phyloP scores from a whole-genome alignment of 2,113 vertebrate genomes.

The Aptenodytes patagonicus region DNA sequence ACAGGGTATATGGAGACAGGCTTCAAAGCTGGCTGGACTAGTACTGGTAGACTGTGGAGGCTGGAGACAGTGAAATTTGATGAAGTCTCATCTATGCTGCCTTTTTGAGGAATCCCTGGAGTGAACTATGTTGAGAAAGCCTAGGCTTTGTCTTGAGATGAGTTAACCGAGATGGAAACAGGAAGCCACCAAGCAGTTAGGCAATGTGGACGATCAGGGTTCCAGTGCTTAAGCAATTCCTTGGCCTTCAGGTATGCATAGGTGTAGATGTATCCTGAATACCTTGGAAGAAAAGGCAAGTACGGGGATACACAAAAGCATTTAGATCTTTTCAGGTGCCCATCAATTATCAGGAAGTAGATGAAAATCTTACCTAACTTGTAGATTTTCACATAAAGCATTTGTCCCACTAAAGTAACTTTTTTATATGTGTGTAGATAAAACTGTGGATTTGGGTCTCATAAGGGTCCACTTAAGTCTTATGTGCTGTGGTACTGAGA shows the following conservation, averaged over 20 bases:
- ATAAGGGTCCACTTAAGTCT: neutral
- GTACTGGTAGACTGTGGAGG: neutral
- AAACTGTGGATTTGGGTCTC: neutral
- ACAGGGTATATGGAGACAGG: neutral
- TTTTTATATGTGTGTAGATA: neutral
- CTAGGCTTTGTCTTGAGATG: neutral
- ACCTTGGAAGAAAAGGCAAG: neutral
- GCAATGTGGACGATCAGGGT: no score
- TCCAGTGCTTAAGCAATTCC: neutral
- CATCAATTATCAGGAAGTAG: neutral
- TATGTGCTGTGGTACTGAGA: neutral
- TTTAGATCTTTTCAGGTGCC: neutral
- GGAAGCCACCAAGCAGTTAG: neutral
- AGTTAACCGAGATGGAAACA: neutral
- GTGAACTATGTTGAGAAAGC: neutral
- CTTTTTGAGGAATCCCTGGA: neutral
- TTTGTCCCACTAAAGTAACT: neutral
- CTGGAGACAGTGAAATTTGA: neutral
- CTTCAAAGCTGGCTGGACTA: neutral
- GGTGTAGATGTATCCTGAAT: neutral
- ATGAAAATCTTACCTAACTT: neutral
- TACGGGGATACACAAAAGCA: neutral
- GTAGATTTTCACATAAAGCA: neutral
- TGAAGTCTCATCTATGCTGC: neutral
- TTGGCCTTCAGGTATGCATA: neutral